These are phyloP conservation scores for Atlantisia rogersi DNA, from an alignment of 2,113 vertebrate genomes.

Conservation along the genomic window DNA sequence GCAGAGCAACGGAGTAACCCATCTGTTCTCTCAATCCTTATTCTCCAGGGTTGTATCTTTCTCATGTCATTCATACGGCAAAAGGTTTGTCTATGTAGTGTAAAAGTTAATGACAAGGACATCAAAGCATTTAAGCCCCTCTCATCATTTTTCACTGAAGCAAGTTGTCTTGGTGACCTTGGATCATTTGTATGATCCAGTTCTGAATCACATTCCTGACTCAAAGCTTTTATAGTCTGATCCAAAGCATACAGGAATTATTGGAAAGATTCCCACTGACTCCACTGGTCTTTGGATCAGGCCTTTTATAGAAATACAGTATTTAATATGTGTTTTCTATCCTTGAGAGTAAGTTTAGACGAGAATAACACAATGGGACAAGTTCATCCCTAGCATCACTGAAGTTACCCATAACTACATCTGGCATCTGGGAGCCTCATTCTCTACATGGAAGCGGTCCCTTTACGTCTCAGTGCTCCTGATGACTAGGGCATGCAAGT, in stretches of 20 bases:
- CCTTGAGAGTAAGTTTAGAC: not conserved
- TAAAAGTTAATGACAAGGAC: not conserved
- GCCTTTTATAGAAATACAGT: not conserved
- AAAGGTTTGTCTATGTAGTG: not conserved
- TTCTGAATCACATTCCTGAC: not conserved
- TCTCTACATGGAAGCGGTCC: not conserved
- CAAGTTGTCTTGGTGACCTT: not conserved
- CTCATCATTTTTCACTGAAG: not conserved
- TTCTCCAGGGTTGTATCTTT: not conserved
- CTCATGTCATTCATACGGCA: not conserved
- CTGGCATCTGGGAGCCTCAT: not conserved
- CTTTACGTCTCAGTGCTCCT: not conserved
- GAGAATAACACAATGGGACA: not conserved
- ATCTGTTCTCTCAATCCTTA: not conserved
- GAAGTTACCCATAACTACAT: not conserved
- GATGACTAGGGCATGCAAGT: not conserved
- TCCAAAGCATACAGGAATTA: not conserved
- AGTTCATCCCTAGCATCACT: not conserved
- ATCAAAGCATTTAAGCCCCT: not conserved
- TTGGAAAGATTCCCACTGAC: not conserved
- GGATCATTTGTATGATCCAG: not conserved
- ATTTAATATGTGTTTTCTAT: not conserved
- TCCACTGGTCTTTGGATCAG: not conserved
- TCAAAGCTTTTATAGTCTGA: not conserved
- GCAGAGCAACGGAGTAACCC: not conserved